A percentile compares a stretch with the other conserved stretches of the same genome.
phyloP scores from a whole-genome alignment of 2,113 vertebrate genomes.

The Festucalex cinctus region DNA sequence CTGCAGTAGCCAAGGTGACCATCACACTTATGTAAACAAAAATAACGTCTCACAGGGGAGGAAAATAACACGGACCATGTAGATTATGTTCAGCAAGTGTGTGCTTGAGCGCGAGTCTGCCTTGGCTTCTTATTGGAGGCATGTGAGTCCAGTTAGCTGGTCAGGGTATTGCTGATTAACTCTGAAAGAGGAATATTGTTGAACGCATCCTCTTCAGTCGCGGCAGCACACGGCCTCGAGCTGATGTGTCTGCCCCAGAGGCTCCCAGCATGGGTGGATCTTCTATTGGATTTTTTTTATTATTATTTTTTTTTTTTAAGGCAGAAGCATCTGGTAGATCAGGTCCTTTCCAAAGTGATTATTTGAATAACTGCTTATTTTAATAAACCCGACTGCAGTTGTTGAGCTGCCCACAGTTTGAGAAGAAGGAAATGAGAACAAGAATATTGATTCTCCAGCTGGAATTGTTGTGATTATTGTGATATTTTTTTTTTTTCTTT shows the following conservation, averaged over 20 bases:
- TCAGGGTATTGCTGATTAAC: conserved; percentile 59
- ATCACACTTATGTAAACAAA: background rate
- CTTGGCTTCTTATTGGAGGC: conserved; percentile 41
- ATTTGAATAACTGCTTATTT: conserved; percentile 21
- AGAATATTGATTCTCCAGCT: background rate
- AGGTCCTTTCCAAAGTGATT: background rate
- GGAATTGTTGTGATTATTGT: conserved; percentile 48
- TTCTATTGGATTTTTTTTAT: background rate
- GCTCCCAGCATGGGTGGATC: background rate
- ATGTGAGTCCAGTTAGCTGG: conserved; percentile 71
- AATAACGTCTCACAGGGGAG: background rate
- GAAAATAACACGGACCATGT: conserved; percentile 25
- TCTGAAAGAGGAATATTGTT: conserved; percentile 66
- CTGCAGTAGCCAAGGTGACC: background rate
- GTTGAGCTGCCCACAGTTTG: background rate
- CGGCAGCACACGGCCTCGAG: conserved; percentile 3
- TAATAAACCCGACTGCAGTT: background rate
- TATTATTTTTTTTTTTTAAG: background rate
- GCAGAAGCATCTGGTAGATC: background rate
- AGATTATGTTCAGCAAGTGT: conserved; percentile 30
- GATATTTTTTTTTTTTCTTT: conserved; percentile 57
- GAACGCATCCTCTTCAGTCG: conserved; percentile 30
- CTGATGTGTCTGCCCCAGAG: conserved; percentile 13
- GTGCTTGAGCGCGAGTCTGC: conserved; percentile 25
- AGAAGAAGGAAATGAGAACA: background rate